Conservation (phyloP, 1,140 invertebrate species). For the Drosophila setifemur region DNA sequence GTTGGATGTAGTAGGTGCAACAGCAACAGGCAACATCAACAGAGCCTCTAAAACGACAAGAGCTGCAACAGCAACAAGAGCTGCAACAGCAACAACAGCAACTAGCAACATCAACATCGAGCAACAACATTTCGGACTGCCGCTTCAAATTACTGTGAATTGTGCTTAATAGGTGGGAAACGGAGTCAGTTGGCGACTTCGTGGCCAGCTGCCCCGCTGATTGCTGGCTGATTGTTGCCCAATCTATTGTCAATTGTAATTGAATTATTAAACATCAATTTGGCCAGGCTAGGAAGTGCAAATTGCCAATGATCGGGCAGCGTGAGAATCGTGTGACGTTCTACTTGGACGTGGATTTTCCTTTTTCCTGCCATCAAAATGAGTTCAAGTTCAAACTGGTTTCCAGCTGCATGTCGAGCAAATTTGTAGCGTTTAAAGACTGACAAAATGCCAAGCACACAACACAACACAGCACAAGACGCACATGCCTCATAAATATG, state of each 20-base stretch:
- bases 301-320: slow-evolving; percentile 53
- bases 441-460: slow-evolving; percentile 70
- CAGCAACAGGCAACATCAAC: slow-evolving; percentile 8
- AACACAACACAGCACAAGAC: slow-evolving; percentile 11
- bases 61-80: background rate
- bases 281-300: slow-evolving; percentile 73
- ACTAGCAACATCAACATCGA: slow-evolving; percentile 2
- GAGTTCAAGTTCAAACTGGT: slow-evolving; percentile 73
- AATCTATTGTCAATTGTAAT: slow-evolving; percentile 58
- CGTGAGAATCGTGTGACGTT: slow-evolving; percentile 54
- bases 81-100: slow-evolving; percentile 11
- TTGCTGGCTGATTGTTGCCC: slow-evolving; percentile 26
- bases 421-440: slow-evolving; percentile 71
- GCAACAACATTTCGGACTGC: slow-evolving; percentile 1
- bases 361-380: slow-evolving; percentile 62
- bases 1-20: slow-evolving; percentile 55
- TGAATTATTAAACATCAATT: slow-evolving; percentile 75
- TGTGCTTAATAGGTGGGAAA: slow-evolving; percentile 79
- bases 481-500: slow-evolving; percentile 69
- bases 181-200: slow-evolving; percentile 56
- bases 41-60: slow-evolving; percentile 1
- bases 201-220: slow-evolving; percentile 45
- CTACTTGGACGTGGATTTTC: slow-evolving; percentile 36
- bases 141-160: slow-evolving; percentile 75
- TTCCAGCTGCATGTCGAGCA: slow-evolving; percentile 27